Evolutionary conservation across 2,113 vertebrate genomes (phyloP).

Genomic region (human (Homo sapiens)): GRCh38 chr1:188274001-188274500

Average conservation of each 20-base stretch:
- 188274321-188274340: neutral
- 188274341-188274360: neutral
- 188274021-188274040: no score
- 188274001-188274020: no score
- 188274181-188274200: neutral
- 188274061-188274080: no score
- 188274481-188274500: neutral
- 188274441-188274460: neutral
- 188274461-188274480: neutral
- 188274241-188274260: neutral
- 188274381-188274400: neutral
- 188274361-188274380: neutral
- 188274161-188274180: neutral
- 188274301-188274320: neutral
- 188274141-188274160: neutral
- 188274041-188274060: no score
- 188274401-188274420: no score
- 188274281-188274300: neutral
- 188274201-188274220: neutral
- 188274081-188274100: neutral
- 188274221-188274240: neutral
- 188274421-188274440: no score
- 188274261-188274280: neutral
- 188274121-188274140: neutral
- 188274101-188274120: neutral